phyloP scores from a whole-genome alignment of 2,113 vertebrate species.

The Narcine bancroftii region DNA sequence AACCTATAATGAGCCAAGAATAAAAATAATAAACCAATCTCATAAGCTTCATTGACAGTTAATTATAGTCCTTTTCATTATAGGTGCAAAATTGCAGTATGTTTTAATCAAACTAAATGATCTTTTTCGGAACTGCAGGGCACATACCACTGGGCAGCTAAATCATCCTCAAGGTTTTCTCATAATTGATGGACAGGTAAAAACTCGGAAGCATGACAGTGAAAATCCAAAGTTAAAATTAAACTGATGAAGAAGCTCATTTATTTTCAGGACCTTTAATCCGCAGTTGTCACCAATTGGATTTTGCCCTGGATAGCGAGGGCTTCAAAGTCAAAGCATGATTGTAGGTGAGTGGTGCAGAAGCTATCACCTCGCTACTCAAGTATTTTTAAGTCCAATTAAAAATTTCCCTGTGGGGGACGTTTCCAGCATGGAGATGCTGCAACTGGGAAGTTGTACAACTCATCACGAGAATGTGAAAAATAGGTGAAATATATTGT shows the following conservation, averaged over 20 bases:
- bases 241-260: not conserved
- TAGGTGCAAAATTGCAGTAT: not conserved
- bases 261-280: not conserved
- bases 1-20: not conserved
- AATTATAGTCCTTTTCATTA: constrained; percentile 10
- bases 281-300: not conserved
- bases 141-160: not conserved
- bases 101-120: constrained; percentile 10
- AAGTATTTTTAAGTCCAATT: not conserved
- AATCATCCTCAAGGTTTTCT: not conserved
- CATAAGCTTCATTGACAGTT: constrained; percentile 19
- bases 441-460: not conserved
- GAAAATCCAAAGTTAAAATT: not conserved
- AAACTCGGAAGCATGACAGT: not conserved
- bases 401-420: not conserved
- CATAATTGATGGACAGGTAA: not conserved
- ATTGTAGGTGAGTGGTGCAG: not conserved
- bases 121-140: not conserved
- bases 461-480: not conserved
- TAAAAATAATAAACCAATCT: constrained; percentile 28
- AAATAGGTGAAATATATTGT: not conserved
- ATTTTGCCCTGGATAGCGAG: not conserved
- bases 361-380: not conserved
- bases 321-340: not conserved
- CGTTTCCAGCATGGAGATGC: not conserved